These are phyloP conservation scores for Tokudaia tokunoshimensis DNA, from an alignment of 2,797 vertebrate genomes.

Conservation along the genomic window DNA sequence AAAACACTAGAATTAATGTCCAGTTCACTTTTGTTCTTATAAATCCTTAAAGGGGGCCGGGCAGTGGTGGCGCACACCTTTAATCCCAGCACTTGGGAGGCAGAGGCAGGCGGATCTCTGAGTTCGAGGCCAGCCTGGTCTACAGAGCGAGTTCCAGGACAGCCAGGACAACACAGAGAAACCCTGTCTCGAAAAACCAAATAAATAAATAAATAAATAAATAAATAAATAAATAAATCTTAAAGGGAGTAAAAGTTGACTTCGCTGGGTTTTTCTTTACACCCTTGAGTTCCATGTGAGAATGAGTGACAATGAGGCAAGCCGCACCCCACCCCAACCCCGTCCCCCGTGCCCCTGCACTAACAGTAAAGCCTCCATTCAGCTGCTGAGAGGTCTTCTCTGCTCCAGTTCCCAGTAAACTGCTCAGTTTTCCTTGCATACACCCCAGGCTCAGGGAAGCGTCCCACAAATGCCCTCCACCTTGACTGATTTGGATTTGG, in stretches of 20 bases:
- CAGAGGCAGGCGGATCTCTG: no score
- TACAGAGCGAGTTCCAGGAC: no score
- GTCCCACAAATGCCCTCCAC: not conserved
- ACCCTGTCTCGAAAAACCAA: no score
- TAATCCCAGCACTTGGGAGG: no score
- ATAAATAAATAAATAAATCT: not conserved
- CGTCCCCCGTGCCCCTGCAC: not conserved
- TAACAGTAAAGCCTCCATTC: conserved; percentile 3
- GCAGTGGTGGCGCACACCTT: no score
- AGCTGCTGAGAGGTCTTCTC: not conserved
- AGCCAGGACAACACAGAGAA: no score
- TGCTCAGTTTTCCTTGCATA: not conserved
- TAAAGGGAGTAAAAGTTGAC: conserved; percentile 9
- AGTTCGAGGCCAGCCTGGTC: no score
- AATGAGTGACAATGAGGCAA: not conserved
- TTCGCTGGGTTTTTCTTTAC: conserved; percentile 26
- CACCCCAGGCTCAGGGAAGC: not conserved
- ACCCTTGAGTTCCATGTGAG: not conserved
- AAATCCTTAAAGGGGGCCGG: conserved; percentile 6
- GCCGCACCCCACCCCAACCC: not conserved
- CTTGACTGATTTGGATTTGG: conserved; percentile 10
- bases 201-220: no score
- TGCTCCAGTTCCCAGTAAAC: not conserved
- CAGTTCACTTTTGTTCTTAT: conserved; percentile 38
- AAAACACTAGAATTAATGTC: conserved; percentile 43